Percentiles rank a stretch among this genome's conserved stretches.
Conservation (phyloP, 2,888 invertebrate species). For the Pristionchus exspectatus region DNA sequence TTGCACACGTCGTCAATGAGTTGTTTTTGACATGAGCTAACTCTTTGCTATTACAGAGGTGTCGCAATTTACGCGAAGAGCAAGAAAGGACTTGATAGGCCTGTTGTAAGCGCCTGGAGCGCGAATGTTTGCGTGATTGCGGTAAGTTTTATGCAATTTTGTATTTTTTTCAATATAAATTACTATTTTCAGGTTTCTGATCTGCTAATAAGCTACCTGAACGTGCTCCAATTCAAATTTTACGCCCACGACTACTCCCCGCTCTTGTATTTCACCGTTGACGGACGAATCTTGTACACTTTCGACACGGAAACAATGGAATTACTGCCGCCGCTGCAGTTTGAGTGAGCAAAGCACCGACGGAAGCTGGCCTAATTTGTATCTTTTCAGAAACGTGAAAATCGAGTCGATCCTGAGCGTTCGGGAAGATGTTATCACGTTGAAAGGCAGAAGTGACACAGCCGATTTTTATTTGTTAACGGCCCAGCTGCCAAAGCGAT, state of each 20-base stretch:
- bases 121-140: neutral
- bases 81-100: neutral
- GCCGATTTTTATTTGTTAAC: neutral
- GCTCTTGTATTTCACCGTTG: neutral
- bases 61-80: neutral
- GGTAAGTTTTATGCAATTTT: neutral
- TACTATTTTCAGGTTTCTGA: neutral
- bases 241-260: neutral
- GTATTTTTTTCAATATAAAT: neutral
- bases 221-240: neutral
- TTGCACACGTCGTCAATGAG: no score
- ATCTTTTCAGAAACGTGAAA: neutral
- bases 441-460: neutral
- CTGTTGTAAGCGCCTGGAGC: neutral
- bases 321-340: neutral
- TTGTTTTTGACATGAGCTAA: neutral
- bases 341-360: neutral
- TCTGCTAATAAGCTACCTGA: neutral
- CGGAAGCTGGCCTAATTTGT: neutral
- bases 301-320: neutral
- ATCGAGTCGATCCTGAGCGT: neutral
- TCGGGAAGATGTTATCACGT: neutral
- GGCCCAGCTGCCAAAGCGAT: neutral
- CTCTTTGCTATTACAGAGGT: neutral
- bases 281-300: neutral